Evolutionary conservation across 1,140 invertebrate genomes (phyloP), one percentile per base, ranked within the genome.

Genomic region (Plutomurus gul): DNA sequence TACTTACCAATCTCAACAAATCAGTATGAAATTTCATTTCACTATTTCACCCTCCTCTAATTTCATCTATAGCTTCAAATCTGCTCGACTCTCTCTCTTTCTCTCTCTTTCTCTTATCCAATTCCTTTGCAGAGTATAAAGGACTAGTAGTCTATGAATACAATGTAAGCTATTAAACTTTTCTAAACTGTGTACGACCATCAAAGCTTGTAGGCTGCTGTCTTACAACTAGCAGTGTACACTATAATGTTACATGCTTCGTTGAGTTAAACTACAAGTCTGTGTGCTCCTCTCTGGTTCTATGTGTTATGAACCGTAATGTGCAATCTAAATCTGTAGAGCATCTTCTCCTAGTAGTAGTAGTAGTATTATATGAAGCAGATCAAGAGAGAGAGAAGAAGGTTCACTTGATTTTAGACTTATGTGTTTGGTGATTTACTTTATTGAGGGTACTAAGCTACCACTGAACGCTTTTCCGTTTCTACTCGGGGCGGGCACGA

Each of bases 231-330:
- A 51, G 25, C 56, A 65, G n/a, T n/a, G n/a, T n/a, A n/a, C n/a
- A n/a, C n/a, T n/a, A n/a, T n/a, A 65, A 65, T 36, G 56, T 65
- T 65, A 36, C 56, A 65, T 65, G 56, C 56, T 65, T 65, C 56
- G 56, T 65, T 65, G 56, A n/a, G 10, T 65, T 36, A 65, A 65
- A 65, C 27, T 65, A n/a, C 56, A 43, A 43, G 56, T 65, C 56
- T 65, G 36, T 33, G 30, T 33, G 30, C 51, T 27, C 27, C 10
- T 65, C 36, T 30, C 20, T n/a, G n/a, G 18, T 47, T 47, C 43
- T 27, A 22, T 56, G 56, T 27, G 56, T 65, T 65, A 65, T 65
- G 56, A 65, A 65, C 56, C 56, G 56, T 65, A 65, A 33, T 65
- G 27, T 65, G 18, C n/a, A 65, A 65, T 65, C 27, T n/a, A 13